Evolutionary conservation across 2,888 invertebrate species (phyloP).

Genomic region (Hymenopus coronatus): DNA sequence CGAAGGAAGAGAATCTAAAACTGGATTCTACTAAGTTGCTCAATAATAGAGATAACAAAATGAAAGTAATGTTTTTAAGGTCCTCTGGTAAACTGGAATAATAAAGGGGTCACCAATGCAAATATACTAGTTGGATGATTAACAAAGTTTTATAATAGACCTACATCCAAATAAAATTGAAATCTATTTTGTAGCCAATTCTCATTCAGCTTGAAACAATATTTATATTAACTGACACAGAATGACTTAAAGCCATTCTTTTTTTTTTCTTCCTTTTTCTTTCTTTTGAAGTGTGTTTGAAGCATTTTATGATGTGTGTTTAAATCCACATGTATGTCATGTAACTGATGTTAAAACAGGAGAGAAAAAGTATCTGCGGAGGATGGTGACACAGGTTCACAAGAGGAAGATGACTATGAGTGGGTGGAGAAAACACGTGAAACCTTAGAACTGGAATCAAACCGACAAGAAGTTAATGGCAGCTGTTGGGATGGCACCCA

Average conservation of each 20-base stretch:
- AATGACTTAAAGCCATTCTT: neutral
- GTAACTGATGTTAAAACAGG: neutral
- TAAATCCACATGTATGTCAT: neutral
- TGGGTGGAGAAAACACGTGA: slow-evolving; percentile 29
- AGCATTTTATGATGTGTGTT: neutral
- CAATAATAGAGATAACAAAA: too few species aligned
- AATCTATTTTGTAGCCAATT: too few species aligned
- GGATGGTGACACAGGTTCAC: neutral
- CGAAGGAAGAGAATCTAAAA: neutral
- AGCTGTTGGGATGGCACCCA: slow-evolving; percentile 12
- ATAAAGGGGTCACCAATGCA: too few species aligned
- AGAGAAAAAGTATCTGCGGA: neutral
- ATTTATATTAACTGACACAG: neutral
- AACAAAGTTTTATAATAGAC: too few species aligned
- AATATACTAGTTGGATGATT: too few species aligned
- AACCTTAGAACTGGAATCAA: neutral
- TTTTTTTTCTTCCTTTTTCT: neutral
- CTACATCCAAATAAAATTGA: too few species aligned
- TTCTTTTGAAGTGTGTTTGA: too few species aligned
- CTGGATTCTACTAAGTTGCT: neutral
- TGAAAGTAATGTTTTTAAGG: too few species aligned
- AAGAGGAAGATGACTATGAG: slow-evolving; percentile 4
- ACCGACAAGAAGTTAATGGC: neutral
- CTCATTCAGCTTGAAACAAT: too few species aligned
- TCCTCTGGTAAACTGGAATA: too few species aligned